Evolutionary conservation across 2,113 vertebrate genomes (phyloP).

Genomic region (Motacilla alba): DNA sequence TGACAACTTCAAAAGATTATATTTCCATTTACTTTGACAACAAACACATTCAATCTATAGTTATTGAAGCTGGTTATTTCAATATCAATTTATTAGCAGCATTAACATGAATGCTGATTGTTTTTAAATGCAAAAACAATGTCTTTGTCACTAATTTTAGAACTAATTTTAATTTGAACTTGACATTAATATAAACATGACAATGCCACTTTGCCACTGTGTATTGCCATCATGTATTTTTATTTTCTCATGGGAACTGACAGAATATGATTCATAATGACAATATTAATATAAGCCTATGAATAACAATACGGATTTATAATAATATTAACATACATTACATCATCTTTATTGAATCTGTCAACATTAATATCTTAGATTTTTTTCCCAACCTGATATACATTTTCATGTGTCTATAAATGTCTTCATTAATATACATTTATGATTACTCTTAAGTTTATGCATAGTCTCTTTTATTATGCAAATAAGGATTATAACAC

Average conservation of each 20-base stretch:
- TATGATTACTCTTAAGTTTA: slow-evolving; percentile 49
- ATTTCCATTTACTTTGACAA: slow-evolving; percentile 32
- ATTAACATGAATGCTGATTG: slow-evolving; percentile 58
- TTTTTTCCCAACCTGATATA: background rate
- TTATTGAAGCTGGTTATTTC: slow-evolving; percentile 53
- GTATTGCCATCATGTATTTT: slow-evolving; percentile 57
- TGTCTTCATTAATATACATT: slow-evolving; percentile 46
- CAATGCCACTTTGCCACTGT: slow-evolving; percentile 51
- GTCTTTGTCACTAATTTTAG: slow-evolving; percentile 53
- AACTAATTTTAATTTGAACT: slow-evolving; percentile 68
- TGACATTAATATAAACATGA: slow-evolving; percentile 61
- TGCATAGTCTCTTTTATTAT: slow-evolving; percentile 43
- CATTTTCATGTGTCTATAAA: slow-evolving; percentile 50
- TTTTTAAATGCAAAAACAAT: slow-evolving; percentile 47
- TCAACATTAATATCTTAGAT: slow-evolving; percentile 29
- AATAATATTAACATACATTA: slow-evolving; percentile 62
- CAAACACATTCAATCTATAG: background rate
- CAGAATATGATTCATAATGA: slow-evolving; percentile 61
- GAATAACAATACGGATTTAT: slow-evolving; percentile 63
- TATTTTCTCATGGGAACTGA: slow-evolving; percentile 53
- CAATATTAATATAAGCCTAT: slow-evolving; percentile 54
- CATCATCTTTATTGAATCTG: slow-evolving; percentile 41
- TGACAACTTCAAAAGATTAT: background rate
- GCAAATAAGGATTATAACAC: slow-evolving; percentile 20
- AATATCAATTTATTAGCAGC: slow-evolving; percentile 58